phyloP scores from a whole-genome alignment of 1,140 invertebrate species.

The Parasteatoda tepidariorum region DNA sequence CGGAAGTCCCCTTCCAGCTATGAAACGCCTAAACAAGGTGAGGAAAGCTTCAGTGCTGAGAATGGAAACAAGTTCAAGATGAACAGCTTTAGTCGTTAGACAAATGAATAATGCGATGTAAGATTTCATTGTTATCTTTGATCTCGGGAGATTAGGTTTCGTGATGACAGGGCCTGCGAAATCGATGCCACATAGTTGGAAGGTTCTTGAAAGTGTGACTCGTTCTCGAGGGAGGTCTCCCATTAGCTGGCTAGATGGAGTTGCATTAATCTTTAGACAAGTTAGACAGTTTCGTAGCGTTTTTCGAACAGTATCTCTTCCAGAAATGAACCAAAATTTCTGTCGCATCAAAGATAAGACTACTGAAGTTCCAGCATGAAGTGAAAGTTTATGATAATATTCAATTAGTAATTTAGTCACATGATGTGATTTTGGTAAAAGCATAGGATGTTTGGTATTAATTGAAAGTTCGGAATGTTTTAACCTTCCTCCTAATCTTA shows the following conservation, averaged over 20 bases:
- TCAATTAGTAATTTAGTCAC: neutral
- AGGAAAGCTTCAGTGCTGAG: conserved; percentile 68
- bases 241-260: conserved; percentile 8
- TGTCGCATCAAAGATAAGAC: neutral
- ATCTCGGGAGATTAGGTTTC: conserved; percentile 21
- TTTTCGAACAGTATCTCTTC: neutral
- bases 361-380: neutral
- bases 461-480: neutral
- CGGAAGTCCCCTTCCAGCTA: conserved; percentile 64
- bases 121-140: conserved; percentile 56
- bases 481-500: conserved; percentile 1
- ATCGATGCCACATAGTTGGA: conserved; percentile 67
- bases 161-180: conserved; percentile 68
- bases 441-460: conserved; percentile 4
- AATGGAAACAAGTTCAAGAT: conserved; percentile 68
- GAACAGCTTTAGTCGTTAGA: conserved; percentile 68
- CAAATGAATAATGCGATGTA: conserved; percentile 70
- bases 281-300: neutral
- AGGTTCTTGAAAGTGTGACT: conserved; percentile 63
- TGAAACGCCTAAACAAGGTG: conserved; percentile 67
- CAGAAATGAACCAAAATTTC: conserved; percentile 14
- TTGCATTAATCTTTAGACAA: neutral
- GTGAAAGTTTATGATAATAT: no score
- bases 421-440: conserved; percentile 5
- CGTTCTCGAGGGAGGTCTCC: conserved; percentile 40